Percentiles rank a stretch among this genome's conserved stretches.
These are phyloP conservation scores for Myxocyprinus asiaticus DNA, from an alignment of 2,113 vertebrate genomes.

Conservation along the genomic window DNA sequence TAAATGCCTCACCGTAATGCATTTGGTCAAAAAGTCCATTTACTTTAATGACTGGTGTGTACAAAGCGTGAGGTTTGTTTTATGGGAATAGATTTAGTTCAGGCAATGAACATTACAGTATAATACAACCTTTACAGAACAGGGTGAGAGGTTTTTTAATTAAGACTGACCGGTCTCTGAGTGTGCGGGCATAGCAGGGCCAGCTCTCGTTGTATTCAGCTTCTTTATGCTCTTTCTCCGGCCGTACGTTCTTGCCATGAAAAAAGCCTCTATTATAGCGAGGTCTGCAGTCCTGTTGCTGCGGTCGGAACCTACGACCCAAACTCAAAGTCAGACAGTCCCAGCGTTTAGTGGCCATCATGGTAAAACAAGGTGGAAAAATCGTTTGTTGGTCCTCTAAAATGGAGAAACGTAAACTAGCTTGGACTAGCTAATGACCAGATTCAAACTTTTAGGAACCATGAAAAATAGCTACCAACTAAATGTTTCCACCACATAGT, in stretches of 20 bases:
- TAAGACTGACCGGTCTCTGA: slow-evolving; percentile 75
- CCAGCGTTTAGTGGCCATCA: not conserved
- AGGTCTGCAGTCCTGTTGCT: slow-evolving; percentile 52
- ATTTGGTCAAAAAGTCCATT: not conserved
- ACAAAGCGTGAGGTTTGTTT: not conserved
- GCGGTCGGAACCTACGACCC: slow-evolving; percentile 77
- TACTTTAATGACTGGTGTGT: not conserved
- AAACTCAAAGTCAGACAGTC: not conserved
- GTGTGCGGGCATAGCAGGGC: slow-evolving; percentile 81
- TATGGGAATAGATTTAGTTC: not conserved
- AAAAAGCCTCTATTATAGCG: slow-evolving; percentile 86
- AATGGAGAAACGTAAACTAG: not conserved
- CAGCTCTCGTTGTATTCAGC: slow-evolving; percentile 87
- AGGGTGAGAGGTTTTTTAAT: not conserved
- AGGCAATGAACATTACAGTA: not conserved
- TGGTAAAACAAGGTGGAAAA: not conserved
- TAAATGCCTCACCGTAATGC: not conserved
- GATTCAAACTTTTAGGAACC: too few species aligned
- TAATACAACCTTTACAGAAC: not conserved
- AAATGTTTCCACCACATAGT: too few species aligned
- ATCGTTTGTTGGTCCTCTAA: not conserved
- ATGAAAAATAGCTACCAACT: too few species aligned
- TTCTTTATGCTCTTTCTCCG: slow-evolving; percentile 90
- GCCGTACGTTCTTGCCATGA: slow-evolving; percentile 81
- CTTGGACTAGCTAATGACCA: not conserved